A percentile compares a stretch with the other conserved stretches of the same genome.
phyloP scores from a whole-genome alignment of 2,797 vertebrate genomes.

The Danio kyathit region DNA sequence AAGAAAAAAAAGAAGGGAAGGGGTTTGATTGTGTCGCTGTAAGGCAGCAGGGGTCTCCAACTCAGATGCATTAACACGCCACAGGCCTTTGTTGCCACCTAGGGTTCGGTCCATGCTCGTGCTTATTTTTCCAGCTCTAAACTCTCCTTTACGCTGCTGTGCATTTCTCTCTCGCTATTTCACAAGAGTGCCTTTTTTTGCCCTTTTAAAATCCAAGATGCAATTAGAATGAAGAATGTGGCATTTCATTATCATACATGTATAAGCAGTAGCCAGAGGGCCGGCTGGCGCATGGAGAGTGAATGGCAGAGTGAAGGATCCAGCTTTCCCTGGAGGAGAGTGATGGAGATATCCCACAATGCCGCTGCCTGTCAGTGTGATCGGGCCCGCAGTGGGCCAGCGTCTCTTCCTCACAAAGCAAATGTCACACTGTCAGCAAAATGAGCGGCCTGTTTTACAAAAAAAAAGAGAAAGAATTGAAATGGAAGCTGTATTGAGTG shows the following conservation, averaged over 20 bases:
- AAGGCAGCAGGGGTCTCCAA: conserved; percentile 56
- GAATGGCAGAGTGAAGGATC: conserved; percentile 50
- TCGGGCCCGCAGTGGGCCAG: conserved; percentile 70
- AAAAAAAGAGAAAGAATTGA: conserved; percentile 43
- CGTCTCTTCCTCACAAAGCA: conserved; percentile 75
- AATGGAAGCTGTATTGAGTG: conserved; percentile 37
- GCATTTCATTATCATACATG: conserved; percentile 76
- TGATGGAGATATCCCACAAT: conserved; percentile 78
- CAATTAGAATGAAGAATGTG: conserved; percentile 67
- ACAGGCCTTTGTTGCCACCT: conserved; percentile 74
- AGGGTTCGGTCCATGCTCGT: conserved; percentile 58
- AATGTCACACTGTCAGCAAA: conserved; percentile 76
- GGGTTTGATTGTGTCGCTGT: conserved; percentile 47
- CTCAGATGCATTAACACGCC: conserved; percentile 55
- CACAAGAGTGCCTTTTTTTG: not conserved
- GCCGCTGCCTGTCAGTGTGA: conserved; percentile 76
- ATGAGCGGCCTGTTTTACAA: conserved; percentile 16
- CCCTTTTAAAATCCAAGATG: conserved; percentile 64
- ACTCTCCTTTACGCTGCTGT: not conserved
- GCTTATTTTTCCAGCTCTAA: conserved; percentile 22
- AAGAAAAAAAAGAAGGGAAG: not conserved
- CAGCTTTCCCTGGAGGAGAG: conserved; percentile 71
- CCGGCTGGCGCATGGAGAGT: conserved; percentile 43
- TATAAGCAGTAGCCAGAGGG: conserved; percentile 68
- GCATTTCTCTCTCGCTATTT: conserved; percentile 1